phyloP scores from a whole-genome alignment of 2,113 vertebrate genomes.

The Albula goreensis region DNA sequence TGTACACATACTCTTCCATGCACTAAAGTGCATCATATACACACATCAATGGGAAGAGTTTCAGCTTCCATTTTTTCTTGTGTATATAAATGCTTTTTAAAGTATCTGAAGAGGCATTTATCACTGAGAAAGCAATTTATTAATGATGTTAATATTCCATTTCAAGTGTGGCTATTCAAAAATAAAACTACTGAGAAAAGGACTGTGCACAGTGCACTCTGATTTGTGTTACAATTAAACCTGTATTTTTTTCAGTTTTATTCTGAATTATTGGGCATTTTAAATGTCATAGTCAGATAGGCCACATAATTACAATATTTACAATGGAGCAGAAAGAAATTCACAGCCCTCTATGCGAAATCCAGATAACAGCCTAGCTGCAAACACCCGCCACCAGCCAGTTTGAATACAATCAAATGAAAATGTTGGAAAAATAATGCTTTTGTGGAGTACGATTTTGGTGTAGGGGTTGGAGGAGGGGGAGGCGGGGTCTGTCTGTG shows the following conservation, averaged over 20 bases:
- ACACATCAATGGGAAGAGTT: not conserved
- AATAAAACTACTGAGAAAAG: not conserved
- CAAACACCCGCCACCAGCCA: conserved; percentile 54
- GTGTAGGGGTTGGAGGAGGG: conserved; percentile 30
- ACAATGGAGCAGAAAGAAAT: conserved; percentile 35
- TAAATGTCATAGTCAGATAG: conserved; percentile 7
- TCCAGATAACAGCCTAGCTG: conserved; percentile 44
- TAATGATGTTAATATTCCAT: not conserved
- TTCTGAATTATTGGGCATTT: conserved; percentile 13
- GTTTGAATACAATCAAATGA: conserved; percentile 30
- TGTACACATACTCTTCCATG: not conserved
- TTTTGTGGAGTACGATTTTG: not conserved
- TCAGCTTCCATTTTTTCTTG: not conserved
- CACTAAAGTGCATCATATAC: not conserved
- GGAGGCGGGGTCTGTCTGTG: conserved; percentile 39
- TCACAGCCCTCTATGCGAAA: conserved; percentile 45
- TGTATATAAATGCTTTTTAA: not conserved
- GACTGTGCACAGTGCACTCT: not conserved
- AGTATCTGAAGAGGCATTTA: not conserved
- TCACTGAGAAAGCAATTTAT: not conserved
- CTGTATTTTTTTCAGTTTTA: not conserved
- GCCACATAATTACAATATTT: conserved; percentile 27
- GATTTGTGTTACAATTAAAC: not conserved
- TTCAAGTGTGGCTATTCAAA: not conserved
- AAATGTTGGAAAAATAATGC: conserved; percentile 21